Evolutionary conservation across 1,140 invertebrate species (phyloP).

Genomic region (Glossosoma conforme): DNA sequence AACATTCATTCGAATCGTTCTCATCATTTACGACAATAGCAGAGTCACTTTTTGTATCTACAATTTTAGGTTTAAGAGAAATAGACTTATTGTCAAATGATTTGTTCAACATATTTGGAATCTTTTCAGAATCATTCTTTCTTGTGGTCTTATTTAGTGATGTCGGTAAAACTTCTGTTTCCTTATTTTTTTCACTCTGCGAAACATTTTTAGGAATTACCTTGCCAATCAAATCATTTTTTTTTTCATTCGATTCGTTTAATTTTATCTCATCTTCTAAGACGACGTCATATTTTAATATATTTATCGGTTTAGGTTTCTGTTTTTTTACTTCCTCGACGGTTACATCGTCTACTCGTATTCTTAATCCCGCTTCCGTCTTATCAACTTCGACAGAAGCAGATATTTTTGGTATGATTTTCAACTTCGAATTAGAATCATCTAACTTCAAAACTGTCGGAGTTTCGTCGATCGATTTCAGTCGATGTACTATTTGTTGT

Average conservation of each 20-base stretch:
- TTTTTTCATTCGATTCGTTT: background rate
- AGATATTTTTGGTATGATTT: slow-evolving; percentile 51
- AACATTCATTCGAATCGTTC: slow-evolving; percentile 19
- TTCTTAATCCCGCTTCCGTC: slow-evolving; percentile 45
- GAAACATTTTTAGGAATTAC: slow-evolving; percentile 18
- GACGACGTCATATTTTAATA: slow-evolving; percentile 32
- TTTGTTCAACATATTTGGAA: too few species aligned
- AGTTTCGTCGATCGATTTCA: slow-evolving; percentile 22
- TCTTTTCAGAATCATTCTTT: too few species aligned
- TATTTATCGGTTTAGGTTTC: slow-evolving; percentile 18
- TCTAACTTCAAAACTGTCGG: slow-evolving; percentile 27
- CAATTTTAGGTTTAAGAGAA: slow-evolving; percentile 10
- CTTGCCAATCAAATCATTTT: slow-evolving; percentile 25
- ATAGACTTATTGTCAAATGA: background rate
- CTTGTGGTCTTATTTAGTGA: background rate
- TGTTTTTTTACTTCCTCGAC: slow-evolving; percentile 42
- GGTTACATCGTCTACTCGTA: slow-evolving; percentile 50
- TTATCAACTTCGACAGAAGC: slow-evolving; percentile 46
- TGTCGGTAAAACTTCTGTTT: slow-evolving; percentile 3
- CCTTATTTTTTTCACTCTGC: too few species aligned
- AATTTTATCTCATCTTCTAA: slow-evolving; percentile 24
- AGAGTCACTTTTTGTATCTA: slow-evolving; percentile 17
- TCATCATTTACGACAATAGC: background rate
- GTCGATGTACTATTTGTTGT: slow-evolving; percentile 11
- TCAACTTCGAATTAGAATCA: slow-evolving; percentile 38